Conservation (phyloP, 2,797 vertebrate species). For the Epinephelus malabaricus region DNA sequence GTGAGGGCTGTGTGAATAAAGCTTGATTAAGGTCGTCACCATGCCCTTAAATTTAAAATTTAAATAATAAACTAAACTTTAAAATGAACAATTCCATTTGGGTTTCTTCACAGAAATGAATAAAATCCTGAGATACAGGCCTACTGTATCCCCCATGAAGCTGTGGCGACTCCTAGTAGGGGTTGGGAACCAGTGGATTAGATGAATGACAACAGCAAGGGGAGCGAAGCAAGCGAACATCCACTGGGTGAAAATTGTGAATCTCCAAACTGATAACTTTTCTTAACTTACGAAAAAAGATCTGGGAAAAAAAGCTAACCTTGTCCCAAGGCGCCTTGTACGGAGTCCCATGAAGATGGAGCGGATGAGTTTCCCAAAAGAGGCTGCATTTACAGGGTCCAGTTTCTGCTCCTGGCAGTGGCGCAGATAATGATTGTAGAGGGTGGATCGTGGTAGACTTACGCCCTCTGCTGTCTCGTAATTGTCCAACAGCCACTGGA, state of each 20-base stretch:
- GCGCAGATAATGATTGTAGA: constrained; percentile 97
- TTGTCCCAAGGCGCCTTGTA: constrained; percentile 96
- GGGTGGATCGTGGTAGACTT: constrained; percentile 95
- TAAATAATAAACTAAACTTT: no score
- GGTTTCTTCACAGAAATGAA: no score
- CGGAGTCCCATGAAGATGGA: constrained; percentile 99
- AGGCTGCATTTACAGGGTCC: constrained; percentile 97
- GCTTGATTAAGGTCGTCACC: no score
- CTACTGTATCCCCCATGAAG: no score
- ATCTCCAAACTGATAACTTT: neutral
- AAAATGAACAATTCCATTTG: no score
- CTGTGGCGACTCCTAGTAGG: no score
- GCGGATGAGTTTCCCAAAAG: constrained; percentile 98
- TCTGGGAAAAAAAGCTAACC: constrained; percentile 77
- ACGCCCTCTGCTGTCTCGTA: constrained; percentile 98
- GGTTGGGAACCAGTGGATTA: no score
- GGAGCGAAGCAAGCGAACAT: neutral
- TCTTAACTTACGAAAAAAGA: neutral
- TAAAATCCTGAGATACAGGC: no score
- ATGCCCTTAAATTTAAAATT: no score
- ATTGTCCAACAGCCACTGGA: constrained; percentile 98
- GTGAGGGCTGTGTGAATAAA: no score
- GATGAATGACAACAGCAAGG: no score
- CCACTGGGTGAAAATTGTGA: constrained; percentile 13
- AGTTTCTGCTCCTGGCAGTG: constrained; percentile 99